Conservation (phyloP, 2,113 vertebrate genomes). For the Vanacampus margaritifer region DNA sequence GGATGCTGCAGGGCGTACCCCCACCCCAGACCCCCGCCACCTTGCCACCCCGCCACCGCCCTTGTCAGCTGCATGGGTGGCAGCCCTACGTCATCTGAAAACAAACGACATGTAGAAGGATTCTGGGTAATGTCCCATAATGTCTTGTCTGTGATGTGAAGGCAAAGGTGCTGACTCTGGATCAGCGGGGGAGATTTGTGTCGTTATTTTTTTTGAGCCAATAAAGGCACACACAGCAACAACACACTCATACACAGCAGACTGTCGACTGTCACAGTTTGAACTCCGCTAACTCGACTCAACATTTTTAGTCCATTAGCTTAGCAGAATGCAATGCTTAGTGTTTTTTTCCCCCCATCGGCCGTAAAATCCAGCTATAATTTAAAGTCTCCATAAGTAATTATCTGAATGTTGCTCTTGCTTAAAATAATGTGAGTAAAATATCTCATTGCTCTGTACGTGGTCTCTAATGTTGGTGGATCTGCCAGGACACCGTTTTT, state of each 20-base stretch:
- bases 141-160: slow-evolving; percentile 4
- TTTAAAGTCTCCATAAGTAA: too few species aligned
- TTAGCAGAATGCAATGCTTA: slow-evolving; percentile 6
- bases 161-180: slow-evolving; percentile 43
- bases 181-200: slow-evolving; percentile 39
- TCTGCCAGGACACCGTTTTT: too few species aligned
- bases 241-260: not conserved
- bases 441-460: too few species aligned
- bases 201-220: slow-evolving; percentile 67
- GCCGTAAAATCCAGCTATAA: too few species aligned
- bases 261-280: slow-evolving; percentile 39
- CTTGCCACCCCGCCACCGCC: not conserved
- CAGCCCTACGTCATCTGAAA: slow-evolving; percentile 46
- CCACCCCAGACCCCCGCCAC: not conserved
- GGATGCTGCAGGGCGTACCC: not conserved
- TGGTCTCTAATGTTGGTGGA: too few species aligned
- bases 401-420: too few species aligned
- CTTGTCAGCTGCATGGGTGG: slow-evolving; percentile 69
- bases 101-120: not conserved
- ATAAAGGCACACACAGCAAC: slow-evolving; percentile 41
- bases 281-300: slow-evolving; percentile 40
- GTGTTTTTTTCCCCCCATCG: not conserved
- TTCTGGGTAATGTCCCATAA: not conserved
- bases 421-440: too few species aligned
- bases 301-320: slow-evolving; percentile 43